phyloP scores from a whole-genome alignment of 1,140 invertebrate genomes.

The Battus philenor region DNA sequence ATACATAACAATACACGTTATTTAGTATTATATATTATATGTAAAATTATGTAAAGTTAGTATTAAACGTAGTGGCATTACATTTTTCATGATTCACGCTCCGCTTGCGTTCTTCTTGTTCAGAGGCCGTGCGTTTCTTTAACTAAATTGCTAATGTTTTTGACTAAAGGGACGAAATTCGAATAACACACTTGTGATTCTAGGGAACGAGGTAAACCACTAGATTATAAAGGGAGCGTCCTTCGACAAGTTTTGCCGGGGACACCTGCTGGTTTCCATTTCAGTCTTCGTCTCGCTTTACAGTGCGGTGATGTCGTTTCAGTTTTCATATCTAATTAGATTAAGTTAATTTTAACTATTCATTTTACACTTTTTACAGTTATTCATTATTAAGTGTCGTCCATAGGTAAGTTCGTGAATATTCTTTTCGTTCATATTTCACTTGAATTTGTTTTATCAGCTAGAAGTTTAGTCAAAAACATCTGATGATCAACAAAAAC shows the following conservation, averaged over 20 bases:
- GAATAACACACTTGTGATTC: constrained; percentile 7
- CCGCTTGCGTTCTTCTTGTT: constrained; percentile 45
- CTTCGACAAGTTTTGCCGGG: constrained; percentile 51
- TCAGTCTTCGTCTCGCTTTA: constrained; percentile 44
- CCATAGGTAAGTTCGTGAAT: too few species aligned
- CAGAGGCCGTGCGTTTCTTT: constrained; percentile 25
- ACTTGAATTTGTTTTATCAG: too few species aligned
- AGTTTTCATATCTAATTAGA: too few species aligned
- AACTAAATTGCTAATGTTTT: constrained; percentile 32
- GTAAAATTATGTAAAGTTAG: constrained; percentile 21
- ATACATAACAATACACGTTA: too few species aligned
- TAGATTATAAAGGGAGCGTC: constrained; percentile 58
- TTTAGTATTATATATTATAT: constrained; percentile 19
- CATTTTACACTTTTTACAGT: too few species aligned
- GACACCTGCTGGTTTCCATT: constrained; percentile 56
- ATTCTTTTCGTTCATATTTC: too few species aligned
- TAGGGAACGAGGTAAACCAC: constrained; percentile 52
- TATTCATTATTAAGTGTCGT: too few species aligned
- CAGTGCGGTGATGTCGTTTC: constrained; percentile 26
- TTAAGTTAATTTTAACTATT: too few species aligned
- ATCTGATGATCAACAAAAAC: too few species aligned
- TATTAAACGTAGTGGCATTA: constrained; percentile 28
- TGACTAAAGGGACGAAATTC: constrained; percentile 21
- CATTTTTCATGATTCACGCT: constrained; percentile 65
- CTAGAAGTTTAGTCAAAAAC: too few species aligned